Percentiles rank a stretch among this genome's conserved stretches.
phyloP scores from a whole-genome alignment of 1,140 invertebrate genomes.

The Zelostemma sp. region DNA sequence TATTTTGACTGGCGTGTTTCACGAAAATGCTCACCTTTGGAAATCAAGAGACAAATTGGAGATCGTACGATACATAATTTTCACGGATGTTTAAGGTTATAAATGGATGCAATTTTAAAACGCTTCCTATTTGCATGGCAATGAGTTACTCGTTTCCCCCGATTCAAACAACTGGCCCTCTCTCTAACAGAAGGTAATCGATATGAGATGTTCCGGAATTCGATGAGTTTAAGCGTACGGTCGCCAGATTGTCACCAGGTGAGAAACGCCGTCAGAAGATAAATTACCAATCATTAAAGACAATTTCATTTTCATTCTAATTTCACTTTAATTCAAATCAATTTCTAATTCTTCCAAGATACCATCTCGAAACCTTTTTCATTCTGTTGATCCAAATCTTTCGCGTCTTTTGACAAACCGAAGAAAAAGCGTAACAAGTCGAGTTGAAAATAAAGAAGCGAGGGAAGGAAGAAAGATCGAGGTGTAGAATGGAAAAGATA shows the following conservation, averaged over 20 bases:
- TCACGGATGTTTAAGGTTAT: too few relatives aligned
- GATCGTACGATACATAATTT: neutral
- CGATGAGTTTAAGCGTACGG: slow-evolving; percentile 5
- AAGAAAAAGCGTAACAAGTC: neutral
- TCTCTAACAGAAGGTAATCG: slow-evolving; percentile 42
- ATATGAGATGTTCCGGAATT: slow-evolving; percentile 30
- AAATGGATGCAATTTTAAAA: too few relatives aligned
- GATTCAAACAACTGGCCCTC: slow-evolving; percentile 27
- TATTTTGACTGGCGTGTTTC: slow-evolving; percentile 7
- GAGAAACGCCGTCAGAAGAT: neutral
- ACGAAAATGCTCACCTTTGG: neutral
- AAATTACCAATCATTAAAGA: neutral
- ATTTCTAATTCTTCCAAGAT: slow-evolving; percentile 3
- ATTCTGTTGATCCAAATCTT: too few relatives aligned
- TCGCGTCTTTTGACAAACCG: neutral
- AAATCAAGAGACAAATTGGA: neutral
- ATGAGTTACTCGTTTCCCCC: neutral
- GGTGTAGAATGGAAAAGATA: slow-evolving; percentile 9
- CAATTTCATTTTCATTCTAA: neutral
- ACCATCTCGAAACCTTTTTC: too few relatives aligned
- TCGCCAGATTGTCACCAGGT: slow-evolving; percentile 7
- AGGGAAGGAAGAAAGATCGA: slow-evolving; percentile 2
- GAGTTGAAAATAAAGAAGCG: neutral
- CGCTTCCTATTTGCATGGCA: neutral
- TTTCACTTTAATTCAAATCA: neutral